phyloP scores from a whole-genome alignment of 2,113 vertebrate species.

The Tautogolabrus adspersus region DNA sequence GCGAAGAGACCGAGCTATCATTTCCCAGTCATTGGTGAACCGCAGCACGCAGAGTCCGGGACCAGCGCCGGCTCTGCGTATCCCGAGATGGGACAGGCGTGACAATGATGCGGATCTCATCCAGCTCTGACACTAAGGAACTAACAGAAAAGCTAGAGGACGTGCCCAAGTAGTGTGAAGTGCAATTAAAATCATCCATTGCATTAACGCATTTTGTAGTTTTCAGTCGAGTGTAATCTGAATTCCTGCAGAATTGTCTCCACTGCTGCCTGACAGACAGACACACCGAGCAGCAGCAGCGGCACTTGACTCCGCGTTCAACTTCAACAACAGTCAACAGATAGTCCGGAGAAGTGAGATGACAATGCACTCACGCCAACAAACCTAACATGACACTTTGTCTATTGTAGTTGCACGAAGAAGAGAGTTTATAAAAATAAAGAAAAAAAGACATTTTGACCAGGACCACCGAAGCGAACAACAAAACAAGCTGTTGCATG shows the following conservation, averaged over 20 bases:
- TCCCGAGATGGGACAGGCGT: conserved; percentile 75
- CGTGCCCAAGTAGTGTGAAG: neutral
- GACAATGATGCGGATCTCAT: conserved; percentile 49
- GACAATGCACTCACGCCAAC: conserved; percentile 40
- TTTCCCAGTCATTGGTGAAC: conserved; percentile 44
- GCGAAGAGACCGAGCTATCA: neutral
- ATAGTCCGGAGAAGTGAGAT: conserved; percentile 35
- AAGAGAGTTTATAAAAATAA: neutral
- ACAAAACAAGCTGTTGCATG: conserved; percentile 76
- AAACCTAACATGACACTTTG: conserved; percentile 2
- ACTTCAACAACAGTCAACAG: conserved; percentile 72
- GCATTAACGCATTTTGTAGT: neutral
- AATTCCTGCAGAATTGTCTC: conserved; percentile 58
- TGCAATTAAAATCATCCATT: neutral
- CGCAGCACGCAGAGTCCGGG: conserved; percentile 54
- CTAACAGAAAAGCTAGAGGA: neutral
- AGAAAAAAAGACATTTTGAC: neutral
- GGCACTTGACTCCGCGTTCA: conserved; percentile 76
- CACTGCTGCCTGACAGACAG: conserved; percentile 50
- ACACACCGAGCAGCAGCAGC: conserved; percentile 36
- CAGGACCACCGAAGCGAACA: conserved; percentile 24
- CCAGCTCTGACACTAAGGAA: conserved; percentile 11
- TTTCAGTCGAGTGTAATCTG: conserved; percentile 3
- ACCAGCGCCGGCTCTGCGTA: conserved; percentile 50
- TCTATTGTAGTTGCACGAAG: neutral